Evolutionary conservation across 2,888 invertebrate genomes (phyloP).

Genomic region (Sisyra nigra): DNA sequence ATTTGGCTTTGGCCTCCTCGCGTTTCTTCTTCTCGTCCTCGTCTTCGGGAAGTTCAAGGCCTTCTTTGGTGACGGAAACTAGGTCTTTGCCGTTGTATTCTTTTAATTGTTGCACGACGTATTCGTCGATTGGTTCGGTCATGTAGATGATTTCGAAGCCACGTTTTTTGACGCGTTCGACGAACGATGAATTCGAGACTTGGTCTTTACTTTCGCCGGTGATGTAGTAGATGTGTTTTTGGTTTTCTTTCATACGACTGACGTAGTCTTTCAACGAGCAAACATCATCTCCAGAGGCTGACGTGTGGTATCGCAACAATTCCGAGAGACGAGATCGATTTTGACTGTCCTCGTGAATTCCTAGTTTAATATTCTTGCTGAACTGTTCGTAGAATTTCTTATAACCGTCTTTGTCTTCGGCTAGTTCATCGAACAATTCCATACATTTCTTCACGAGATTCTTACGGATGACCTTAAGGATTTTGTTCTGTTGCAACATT

Average conservation of each 20-base stretch:
- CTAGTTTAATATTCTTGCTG: conserved; percentile 91
- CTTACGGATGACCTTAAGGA: conserved; percentile 96
- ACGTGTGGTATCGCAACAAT: conserved; percentile 82
- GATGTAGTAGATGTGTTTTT: conserved; percentile 97
- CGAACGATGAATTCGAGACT: conserved; percentile 92
- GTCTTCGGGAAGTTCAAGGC: conserved; percentile 90
- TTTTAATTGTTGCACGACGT: conserved; percentile 95
- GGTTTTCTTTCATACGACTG: conserved; percentile 94
- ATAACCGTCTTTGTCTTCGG: conserved; percentile 94
- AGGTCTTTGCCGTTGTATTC: conserved; percentile 94
- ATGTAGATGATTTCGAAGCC: conserved; percentile 98
- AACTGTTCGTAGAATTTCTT: conserved; percentile 99
- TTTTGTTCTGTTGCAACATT: conserved; percentile 98
- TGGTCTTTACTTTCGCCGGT: conserved; percentile 90
- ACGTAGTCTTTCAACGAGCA: conserved; percentile 94
- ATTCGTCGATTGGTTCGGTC: conserved; percentile 99
- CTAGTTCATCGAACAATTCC: conserved; percentile 89
- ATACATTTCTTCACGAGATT: conserved; percentile 97
- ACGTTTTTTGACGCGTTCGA: conserved; percentile 93
- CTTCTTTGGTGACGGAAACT: conserved; percentile 96
- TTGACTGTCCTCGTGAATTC: conserved; percentile 92
- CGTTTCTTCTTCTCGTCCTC: conserved; percentile 95
- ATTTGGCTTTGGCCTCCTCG: conserved; percentile 73
- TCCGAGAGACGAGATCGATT: conserved; percentile 86
- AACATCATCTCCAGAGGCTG: conserved; percentile 85